Conservation (phyloP, 2,113 vertebrate species). For the Coptodon rendalli region DNA sequence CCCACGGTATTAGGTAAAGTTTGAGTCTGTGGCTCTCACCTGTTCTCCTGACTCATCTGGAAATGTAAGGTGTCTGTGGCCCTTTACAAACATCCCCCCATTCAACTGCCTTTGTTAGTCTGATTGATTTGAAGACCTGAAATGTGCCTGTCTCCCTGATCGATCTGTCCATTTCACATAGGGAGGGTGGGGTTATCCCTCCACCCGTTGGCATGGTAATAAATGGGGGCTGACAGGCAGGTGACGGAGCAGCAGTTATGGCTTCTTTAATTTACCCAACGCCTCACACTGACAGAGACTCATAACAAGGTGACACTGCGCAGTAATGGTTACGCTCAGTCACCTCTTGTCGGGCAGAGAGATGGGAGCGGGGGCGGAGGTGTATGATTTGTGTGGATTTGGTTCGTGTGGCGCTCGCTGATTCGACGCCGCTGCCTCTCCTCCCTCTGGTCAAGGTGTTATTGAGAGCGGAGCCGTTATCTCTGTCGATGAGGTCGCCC, state of each 20-base stretch:
- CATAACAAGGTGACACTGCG: conserved; percentile 56
- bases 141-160: conserved; percentile 66
- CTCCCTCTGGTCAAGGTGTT: conserved; percentile 64
- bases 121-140: conserved; percentile 60
- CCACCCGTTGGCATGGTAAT: conserved; percentile 40
- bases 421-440: conserved; percentile 24
- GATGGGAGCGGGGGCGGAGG: neutral
- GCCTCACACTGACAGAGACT: conserved; percentile 56
- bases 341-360: conserved; percentile 27
- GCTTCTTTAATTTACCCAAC: conserved; percentile 58
- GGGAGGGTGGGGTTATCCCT: neutral
- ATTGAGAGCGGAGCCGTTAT: conserved; percentile 63
- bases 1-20: neutral
- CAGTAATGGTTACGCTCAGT: conserved; percentile 57
- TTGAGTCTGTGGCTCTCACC: neutral
- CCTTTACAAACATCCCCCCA: conserved; percentile 7
- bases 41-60: conserved; percentile 39
- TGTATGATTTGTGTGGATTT: conserved; percentile 2
- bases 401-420: conserved; percentile 7
- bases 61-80: neutral
- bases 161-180: conserved; percentile 38
- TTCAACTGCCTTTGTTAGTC: conserved; percentile 40
- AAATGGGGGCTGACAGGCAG: conserved; percentile 51
- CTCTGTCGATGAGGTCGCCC: conserved; percentile 37
- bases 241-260: conserved; percentile 60